Evolutionary conservation across 1,140 invertebrate species (phyloP).

Genomic region (Scylla paramamosain): DNA sequence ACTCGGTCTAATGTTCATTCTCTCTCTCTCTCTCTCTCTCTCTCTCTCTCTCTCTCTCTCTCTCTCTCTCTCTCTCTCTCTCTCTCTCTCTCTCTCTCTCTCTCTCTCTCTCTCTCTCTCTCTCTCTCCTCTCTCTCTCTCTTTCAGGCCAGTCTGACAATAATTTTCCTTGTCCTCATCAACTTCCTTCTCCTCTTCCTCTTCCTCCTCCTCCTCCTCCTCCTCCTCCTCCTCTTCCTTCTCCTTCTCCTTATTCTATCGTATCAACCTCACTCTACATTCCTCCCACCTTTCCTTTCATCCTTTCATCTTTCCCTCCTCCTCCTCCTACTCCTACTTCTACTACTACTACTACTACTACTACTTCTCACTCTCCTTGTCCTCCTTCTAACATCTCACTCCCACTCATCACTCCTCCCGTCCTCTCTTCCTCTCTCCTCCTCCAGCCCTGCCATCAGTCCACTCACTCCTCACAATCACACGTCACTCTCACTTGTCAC

Average conservation of each 20-base stretch:
- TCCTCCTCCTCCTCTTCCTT: background rate
- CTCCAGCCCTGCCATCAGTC: background rate
- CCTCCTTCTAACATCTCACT: background rate
- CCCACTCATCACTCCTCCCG: background rate
- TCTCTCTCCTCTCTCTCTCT: background rate
- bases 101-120: background rate
- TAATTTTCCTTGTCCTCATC: background rate
- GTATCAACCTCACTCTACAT: background rate
- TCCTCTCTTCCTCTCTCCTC: background rate
- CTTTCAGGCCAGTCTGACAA: background rate
- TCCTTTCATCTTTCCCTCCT: background rate
- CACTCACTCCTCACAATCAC: conserved; percentile 3
- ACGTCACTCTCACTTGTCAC: background rate
- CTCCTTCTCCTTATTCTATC: no score
- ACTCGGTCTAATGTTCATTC: background rate
- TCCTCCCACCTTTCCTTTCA: background rate
- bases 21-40: background rate
- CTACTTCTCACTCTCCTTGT: background rate
- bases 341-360: no score
- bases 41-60: no score
- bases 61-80: background rate
- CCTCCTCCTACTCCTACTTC: background rate
- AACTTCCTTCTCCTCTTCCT: background rate
- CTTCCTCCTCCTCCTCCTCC: background rate
- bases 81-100: no score